Base-by-base conservation (phyloP, 2,888 invertebrate genomes). In the Drosophila affinis region DNA sequence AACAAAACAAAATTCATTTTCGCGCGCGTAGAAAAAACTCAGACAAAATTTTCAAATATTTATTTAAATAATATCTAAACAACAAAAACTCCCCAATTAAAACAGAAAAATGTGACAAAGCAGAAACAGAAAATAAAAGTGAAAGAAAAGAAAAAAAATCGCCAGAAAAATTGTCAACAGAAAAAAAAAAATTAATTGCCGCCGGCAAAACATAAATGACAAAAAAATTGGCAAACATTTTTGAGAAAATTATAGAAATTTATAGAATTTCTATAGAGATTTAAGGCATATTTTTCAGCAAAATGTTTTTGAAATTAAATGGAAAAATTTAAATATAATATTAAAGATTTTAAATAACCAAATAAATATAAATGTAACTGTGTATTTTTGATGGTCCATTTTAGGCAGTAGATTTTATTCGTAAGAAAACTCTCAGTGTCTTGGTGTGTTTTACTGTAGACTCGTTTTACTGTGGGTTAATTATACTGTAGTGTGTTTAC, bases 131-230 rank as follows among this genome's bases (percentile, higher is more conserved):
- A 39, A 46, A 29, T 29, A 57, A 44, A 18, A 4, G n/a, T 29
- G 17, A 32, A 63, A 9, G n/a, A 39, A 54, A 46, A 59, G 49
- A 45, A 24, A 55, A 53, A 12, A 9, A 17, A n/a, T n/a, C 21
- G 46, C 2, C 12, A 5, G 51, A 51, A 63, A 63, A 45, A 51
- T 21, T 52, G 56, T 49, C 18, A 27, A 9, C 27, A 54, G 53
- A 49, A 51, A 47, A 21, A 1, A 9, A 54, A 59, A 27, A 59
- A 27, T 32, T 47, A 54, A 52, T 61, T 64, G 54, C 79, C 85
- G 80, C 52, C 85, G 80, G 80, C 62, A 81, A 69, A 69, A 51
- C n/a, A 47, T 47, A 52, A 57, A 52, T 39, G 7, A n/a, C n/a
- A 12, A n/a, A n/a, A 3, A n/a, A 12, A 12, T 5, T 34, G 2